Base-by-base conservation (phyloP, 2,888 invertebrate species). In the Aphrophora alni region DNA sequence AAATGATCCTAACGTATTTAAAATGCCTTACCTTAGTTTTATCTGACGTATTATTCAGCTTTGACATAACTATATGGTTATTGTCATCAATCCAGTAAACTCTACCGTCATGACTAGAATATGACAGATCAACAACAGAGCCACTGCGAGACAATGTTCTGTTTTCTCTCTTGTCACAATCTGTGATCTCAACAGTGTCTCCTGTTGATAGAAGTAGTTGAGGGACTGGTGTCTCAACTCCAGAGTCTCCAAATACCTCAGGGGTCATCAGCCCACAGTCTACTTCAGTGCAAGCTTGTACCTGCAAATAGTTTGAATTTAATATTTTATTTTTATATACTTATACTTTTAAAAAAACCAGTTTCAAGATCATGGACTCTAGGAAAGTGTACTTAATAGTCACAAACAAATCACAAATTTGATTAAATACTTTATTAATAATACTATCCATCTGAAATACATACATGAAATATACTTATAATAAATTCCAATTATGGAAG, bases 211-310 rank as follows among this genome's bases (percentile, higher is more conserved):
- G 90, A 82, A 97, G 89, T 0, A 98, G 89, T 85, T 91, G 93
- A 0, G 97, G 97, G 44, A 97, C 91, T 0, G 97, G 95, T 83
- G 92, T 92, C 85, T 96, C 94, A 81, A 92, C 90, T 82, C 92
- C 92, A 0, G 96, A 93, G 44, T 92, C 90, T 0, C 92, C 91
- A 59, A 92, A 90, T 0, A 95, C 91, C 0, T 91, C 89, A 77
- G 92, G 90, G 0, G 95, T 93, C 82, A 92, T 91, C 7, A 91
- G 90, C 1, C 97, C 96, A 80, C 92, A 92, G 0, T 96, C 96
- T 21, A 94, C 93, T 77, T 92, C 91, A 0, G 96, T 97, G 86
- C 92, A 94, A 0, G 97, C 97, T 87, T 93, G 92, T 0, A 97
- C 95, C 93, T 95, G 87, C 75, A 89, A 44, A 2, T n/a, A n/a